Evolutionary conservation across 2,888 invertebrate species (phyloP), one percentile per base, ranked within the genome.

Genomic region (Celastrina argiolus): DNA sequence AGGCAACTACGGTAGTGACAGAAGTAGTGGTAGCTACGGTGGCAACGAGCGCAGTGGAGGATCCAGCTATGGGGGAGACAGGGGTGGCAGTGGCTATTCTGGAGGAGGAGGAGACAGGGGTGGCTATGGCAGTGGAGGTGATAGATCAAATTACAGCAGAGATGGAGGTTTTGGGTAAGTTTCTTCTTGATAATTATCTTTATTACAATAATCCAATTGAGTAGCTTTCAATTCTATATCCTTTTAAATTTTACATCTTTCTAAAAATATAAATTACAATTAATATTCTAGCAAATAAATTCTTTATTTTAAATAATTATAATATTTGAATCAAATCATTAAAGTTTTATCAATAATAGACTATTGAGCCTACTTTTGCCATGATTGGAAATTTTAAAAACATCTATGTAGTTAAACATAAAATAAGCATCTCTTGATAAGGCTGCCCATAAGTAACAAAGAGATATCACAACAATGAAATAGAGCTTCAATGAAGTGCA

Each of bases 81-180:
- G 88, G 63, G 81, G 86, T 42, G 81, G 86, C 68, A 78, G 85
- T 69, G 82, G 89, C 71, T 85, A 85, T 73, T 84, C 84, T 28
- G 80, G 87, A 67, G 88, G 87, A 67, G 88, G 81, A 72, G 92
- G 81, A 75, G 83, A 73, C 22, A 85, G 92, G 63, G 86, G 92
- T 56, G 86, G 89, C 69, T 87, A 85, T 75, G 87, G 88, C 63
- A 86, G 91, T 73, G 87, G 88, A 74, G 70, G 70, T 68, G 88
- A 91, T 76, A 78, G 92, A 69, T 81, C 89, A 69, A 83, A 92
- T 76, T 92, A 88, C 82, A 91, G 82, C 83, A 92, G 92, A 85
- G 92, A 87, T 78, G 86, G 90, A 66, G 92, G 92, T 81, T 93
- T 86, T 85, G 93, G 93, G 93, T 93, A 83, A 93, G 93, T n/a